Evolutionary conservation across 2,888 invertebrate species (phyloP).

Genomic region (Lampropteryx suffumata): DNA sequence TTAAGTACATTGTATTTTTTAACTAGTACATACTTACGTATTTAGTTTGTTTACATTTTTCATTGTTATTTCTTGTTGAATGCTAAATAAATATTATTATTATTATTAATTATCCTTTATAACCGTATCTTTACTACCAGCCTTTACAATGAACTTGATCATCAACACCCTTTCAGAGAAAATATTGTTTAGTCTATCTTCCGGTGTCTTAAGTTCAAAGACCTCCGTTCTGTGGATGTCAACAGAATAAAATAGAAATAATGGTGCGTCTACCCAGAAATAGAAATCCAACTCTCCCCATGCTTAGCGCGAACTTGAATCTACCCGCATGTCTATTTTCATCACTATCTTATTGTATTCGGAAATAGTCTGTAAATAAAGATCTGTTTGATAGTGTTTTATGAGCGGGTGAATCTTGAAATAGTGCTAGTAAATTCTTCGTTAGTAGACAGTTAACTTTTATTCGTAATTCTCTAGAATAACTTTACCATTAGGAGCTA

Average conservation of each 20-base stretch:
- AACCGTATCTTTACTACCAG: background rate
- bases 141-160: slow-evolving; percentile 17
- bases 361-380: slow-evolving; percentile 55
- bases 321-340: slow-evolving; percentile 71
- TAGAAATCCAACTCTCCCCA: slow-evolving; percentile 71
- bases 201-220: slow-evolving; percentile 36
- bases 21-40: no score
- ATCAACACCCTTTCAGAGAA: slow-evolving; percentile 27
- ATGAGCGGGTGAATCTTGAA: slow-evolving; percentile 26
- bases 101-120: slow-evolving; percentile 12
- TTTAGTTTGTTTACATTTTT: no score
- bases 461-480: background rate
- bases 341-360: slow-evolving; percentile 72
- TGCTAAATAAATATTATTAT: no score
- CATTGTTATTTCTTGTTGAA: no score
- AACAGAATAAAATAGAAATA: slow-evolving; percentile 70
- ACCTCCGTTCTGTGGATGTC: slow-evolving; percentile 53
- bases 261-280: slow-evolving; percentile 65
- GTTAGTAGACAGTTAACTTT: background rate
- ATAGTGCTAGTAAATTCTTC: slow-evolving; percentile 25
- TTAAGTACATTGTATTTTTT: no score
- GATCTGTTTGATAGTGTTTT: slow-evolving; percentile 37
- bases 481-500: no score
- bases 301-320: slow-evolving; percentile 75
- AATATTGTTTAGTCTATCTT: slow-evolving; percentile 31